Conservation (phyloP, 2,797 vertebrate species). For the Natrix natrix region DNA sequence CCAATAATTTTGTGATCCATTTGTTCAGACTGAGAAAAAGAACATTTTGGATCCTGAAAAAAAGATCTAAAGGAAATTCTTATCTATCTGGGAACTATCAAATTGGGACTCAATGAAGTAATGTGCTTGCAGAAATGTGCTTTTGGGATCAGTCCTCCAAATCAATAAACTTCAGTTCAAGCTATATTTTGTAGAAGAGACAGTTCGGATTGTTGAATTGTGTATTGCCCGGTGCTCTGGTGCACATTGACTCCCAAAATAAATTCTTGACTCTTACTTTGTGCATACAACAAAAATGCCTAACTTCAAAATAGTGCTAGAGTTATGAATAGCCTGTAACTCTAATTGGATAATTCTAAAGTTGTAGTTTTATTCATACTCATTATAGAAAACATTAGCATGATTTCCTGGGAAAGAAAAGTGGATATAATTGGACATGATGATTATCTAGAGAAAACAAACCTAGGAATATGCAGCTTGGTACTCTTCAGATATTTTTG, state of each 20-base stretch:
- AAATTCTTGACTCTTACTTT: not conserved
- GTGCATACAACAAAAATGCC: not conserved
- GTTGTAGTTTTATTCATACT: not conserved
- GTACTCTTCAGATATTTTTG: not conserved
- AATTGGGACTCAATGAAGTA: not conserved
- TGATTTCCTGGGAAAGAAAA: not conserved
- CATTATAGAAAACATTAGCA: not conserved
- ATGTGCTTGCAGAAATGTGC: slow-evolving; percentile 1
- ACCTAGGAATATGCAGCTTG: not conserved
- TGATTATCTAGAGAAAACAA: not conserved
- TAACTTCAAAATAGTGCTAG: not conserved
- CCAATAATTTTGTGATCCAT: slow-evolving; percentile 27
- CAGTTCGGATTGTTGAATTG: not conserved
- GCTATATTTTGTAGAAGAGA: slow-evolving; percentile 2
- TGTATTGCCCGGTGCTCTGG: not conserved
- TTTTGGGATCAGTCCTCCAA: slow-evolving; percentile 8
- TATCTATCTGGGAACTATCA: not conserved
- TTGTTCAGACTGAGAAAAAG: slow-evolving; percentile 1
- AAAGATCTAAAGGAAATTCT: not conserved
- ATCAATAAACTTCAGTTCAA: not conserved
- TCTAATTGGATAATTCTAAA: not conserved
- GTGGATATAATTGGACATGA: not conserved
- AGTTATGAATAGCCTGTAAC: not conserved
- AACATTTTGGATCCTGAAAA: slow-evolving; percentile 21
- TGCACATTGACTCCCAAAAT: not conserved